Base-by-base conservation (phyloP, 2,113 vertebrate genomes). In the Scatophagus argus region DNA sequence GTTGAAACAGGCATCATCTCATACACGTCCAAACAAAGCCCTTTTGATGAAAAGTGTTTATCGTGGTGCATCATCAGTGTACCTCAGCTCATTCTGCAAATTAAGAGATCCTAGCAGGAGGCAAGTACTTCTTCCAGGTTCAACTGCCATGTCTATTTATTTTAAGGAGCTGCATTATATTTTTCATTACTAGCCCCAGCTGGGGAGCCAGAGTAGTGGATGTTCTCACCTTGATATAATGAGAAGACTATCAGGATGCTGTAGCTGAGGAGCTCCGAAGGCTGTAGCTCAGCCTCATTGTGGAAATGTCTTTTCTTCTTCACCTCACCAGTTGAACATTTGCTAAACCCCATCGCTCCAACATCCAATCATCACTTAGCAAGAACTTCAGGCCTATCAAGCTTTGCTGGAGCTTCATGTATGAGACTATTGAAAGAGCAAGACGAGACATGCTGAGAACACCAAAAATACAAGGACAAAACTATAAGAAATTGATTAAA, bases 1-100 rank as follows among this genome's bases (percentile, higher is more conserved):
- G 81, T 78, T 84, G 73, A 80, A 76, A 63, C 64, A 65, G 32
- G 51, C 71, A 4, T 85, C 75, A 76, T 67, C 71, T 6, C 51
- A 49, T 11, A 38, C 19, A 32, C 17, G 9, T 68, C 25, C 25
- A 74, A 56, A 81, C 61, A 64, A 78, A 76, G 52, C 36, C 21
- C 6, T 41, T 49, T 83, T 49, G 56, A 77, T 49, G 43, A 68
- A 51, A 61, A 32, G 32, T 55, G 38, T 74, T 58, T 49, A 71
- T 62, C 19, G 7, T 6, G 54, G 12, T 4, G 41, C 27, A 60
- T 76, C 80, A 71, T 67, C 56, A 9, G n/a, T 29, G 62, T 19
- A 47, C 10, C 36, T 44, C 36, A 19, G 58, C 34, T 56, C 61
- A 65, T 52, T 67, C 52, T 38, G 39, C 27, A 41, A 29, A n/a